phyloP scores from a whole-genome alignment of 1,140 invertebrate species.

The Zaprionus ghesquierei region DNA sequence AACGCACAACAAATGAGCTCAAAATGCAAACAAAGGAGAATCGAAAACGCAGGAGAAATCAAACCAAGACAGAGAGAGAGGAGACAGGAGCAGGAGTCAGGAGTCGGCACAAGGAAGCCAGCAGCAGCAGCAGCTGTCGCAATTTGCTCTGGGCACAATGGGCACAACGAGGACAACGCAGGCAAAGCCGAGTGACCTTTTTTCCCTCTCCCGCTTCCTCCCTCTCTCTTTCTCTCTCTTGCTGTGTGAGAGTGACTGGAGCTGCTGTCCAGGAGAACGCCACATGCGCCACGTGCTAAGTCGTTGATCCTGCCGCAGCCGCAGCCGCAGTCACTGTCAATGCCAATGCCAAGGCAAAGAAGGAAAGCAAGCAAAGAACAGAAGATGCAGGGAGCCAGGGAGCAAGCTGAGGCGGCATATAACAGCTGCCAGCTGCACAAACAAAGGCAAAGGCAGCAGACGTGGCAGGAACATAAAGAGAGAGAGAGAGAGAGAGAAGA shows the following conservation, averaged over 20 bases:
- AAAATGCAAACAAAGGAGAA: constrained; percentile 54
- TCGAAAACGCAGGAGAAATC: constrained; percentile 22
- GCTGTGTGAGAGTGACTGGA: constrained; percentile 58
- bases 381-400: constrained; percentile 16
- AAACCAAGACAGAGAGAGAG: constrained; percentile 21
- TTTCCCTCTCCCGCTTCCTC: constrained; percentile 3
- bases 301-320: constrained; percentile 69
- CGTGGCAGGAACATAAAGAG: constrained; percentile 31
- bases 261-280: constrained; percentile 44
- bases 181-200: constrained; percentile 63
- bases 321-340: neutral
- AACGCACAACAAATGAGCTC: constrained; percentile 63
- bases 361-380: constrained; percentile 46
- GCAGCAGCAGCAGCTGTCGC: constrained; percentile 72
- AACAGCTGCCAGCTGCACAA: constrained; percentile 45
- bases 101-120: constrained; percentile 38
- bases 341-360: constrained; percentile 35
- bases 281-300: constrained; percentile 78
- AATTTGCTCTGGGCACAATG: constrained; percentile 56
- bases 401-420: neutral
- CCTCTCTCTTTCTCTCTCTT: neutral
- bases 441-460: neutral
- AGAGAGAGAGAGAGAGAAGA: constrained; percentile 46
- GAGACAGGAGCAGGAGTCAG: constrained; percentile 2
- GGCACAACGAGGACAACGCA: constrained; percentile 39